A percentile compares a stretch with the other conserved stretches of the same genome.
These are phyloP conservation scores for Epistrophe eligans DNA, from an alignment of 2,888 invertebrate species.

Conservation along the genomic window DNA sequence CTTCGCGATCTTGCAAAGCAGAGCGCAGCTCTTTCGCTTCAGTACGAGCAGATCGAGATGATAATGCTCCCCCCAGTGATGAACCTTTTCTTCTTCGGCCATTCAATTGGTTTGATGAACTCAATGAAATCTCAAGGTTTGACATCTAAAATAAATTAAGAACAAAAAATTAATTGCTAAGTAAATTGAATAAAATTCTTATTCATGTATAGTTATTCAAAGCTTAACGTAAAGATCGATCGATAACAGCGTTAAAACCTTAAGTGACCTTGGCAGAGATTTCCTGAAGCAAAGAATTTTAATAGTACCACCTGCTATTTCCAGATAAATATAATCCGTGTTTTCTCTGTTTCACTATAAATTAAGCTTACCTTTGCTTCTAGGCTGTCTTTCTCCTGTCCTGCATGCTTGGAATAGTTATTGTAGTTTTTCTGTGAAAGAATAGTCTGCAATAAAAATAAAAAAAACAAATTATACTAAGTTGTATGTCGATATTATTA, in stretches of 20 bases:
- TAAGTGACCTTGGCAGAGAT: too few species aligned
- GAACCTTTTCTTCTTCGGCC: conserved; percentile 86
- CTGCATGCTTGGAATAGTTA: conserved; percentile 80
- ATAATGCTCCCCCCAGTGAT: conserved; percentile 81
- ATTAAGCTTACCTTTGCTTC: conserved; percentile 76
- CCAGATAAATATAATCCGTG: too few species aligned
- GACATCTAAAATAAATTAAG: conserved; percentile 88
- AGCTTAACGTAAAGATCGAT: too few species aligned
- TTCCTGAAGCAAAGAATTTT: too few species aligned
- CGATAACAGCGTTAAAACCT: too few species aligned
- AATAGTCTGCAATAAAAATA: conserved; percentile 82
- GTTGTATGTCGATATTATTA: too few species aligned
- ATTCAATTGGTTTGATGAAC: conserved; percentile 85
- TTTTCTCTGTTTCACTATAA: too few species aligned
- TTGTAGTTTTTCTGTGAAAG: conserved; percentile 82
- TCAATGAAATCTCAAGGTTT: conserved; percentile 92
- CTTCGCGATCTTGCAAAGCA: conserved; percentile 91
- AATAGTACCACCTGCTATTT: too few species aligned
- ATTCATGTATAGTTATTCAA: too few species aligned
- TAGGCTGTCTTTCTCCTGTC: conserved; percentile 77
- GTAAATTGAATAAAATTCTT: too few species aligned
- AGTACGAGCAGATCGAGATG: conserved; percentile 79
- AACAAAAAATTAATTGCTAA: not conserved
- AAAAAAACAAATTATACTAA: too few species aligned
- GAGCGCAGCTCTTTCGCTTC: conserved; percentile 87